phyloP scores from a whole-genome alignment of 2,888 invertebrate genomes.

The Idaea biselata region DNA sequence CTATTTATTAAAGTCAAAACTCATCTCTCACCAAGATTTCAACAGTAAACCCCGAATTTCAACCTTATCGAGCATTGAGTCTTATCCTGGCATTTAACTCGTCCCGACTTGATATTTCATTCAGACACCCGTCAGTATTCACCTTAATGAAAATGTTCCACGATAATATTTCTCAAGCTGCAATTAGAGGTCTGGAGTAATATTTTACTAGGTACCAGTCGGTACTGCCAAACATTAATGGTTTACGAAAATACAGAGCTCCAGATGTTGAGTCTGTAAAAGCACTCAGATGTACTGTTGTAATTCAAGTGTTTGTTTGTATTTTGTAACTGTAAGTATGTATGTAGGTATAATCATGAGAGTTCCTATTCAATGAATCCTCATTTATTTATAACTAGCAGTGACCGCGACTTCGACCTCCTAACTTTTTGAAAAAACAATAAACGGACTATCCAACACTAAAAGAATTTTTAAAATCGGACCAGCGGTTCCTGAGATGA shows the following conservation, averaged over 20 bases:
- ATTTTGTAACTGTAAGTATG: too few relatives aligned
- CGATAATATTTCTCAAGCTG: not conserved
- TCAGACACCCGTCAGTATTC: not conserved
- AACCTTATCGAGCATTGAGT: not conserved
- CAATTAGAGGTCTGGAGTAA: not conserved
- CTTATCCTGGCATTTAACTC: not conserved
- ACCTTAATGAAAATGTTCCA: not conserved
- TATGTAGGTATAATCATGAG: not conserved
- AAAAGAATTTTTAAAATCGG: too few relatives aligned
- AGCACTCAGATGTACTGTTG: not conserved
- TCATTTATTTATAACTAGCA: not conserved
- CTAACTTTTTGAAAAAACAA: too few relatives aligned
- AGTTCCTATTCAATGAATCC: constrained; percentile 8
- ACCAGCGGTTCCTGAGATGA: too few relatives aligned
- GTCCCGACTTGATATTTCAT: not conserved
- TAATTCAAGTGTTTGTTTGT: too few relatives aligned
- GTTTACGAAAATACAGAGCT: not conserved
- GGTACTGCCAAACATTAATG: not conserved
- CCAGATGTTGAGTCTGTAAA: not conserved
- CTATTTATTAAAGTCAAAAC: not conserved
- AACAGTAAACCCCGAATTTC: not conserved
- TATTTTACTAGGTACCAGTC: not conserved
- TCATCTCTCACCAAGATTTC: not conserved
- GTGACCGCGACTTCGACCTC: too few relatives aligned
- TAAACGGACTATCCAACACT: too few relatives aligned